phyloP scores from a whole-genome alignment of 2,113 vertebrate species.

The Lepus americanus region DNA sequence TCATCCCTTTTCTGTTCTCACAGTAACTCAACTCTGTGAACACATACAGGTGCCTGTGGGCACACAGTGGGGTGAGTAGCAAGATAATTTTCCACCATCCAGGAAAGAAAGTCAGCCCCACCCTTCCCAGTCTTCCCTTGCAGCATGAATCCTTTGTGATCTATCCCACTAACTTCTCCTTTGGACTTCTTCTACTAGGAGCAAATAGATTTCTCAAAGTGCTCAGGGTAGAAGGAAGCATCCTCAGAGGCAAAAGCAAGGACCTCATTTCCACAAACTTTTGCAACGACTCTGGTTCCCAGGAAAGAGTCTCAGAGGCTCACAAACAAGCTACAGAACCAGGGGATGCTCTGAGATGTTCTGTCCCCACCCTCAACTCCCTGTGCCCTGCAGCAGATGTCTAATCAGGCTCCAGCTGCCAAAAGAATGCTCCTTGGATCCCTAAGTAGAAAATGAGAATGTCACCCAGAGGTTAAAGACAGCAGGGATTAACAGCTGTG shows the following conservation, averaged over 20 bases:
- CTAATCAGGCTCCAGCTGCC: background rate
- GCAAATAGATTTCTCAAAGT: background rate
- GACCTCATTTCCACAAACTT: background rate
- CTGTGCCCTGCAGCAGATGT: background rate
- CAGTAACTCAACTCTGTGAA: background rate
- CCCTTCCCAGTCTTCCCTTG: background rate
- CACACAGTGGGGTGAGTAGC: background rate
- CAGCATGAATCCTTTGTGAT: background rate
- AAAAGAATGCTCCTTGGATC: background rate
- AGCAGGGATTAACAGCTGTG: background rate
- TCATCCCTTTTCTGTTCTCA: background rate
- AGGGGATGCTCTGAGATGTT: background rate
- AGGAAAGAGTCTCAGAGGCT: background rate
- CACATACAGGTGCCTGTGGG: background rate
- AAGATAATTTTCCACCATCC: background rate
- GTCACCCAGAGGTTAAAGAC: conserved; percentile 15
- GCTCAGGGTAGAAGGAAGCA: background rate
- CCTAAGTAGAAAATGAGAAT: conserved; percentile 1
- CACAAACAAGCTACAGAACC: background rate
- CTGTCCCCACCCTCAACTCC: accelerated
- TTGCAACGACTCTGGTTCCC: background rate
- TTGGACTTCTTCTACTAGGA: too few species aligned
- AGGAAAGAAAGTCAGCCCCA: background rate
- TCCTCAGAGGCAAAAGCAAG: background rate
- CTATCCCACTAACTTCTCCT: background rate